Base-by-base conservation (phyloP, 2,113 vertebrate genomes). In the Kryptolebias marmoratus region DNA sequence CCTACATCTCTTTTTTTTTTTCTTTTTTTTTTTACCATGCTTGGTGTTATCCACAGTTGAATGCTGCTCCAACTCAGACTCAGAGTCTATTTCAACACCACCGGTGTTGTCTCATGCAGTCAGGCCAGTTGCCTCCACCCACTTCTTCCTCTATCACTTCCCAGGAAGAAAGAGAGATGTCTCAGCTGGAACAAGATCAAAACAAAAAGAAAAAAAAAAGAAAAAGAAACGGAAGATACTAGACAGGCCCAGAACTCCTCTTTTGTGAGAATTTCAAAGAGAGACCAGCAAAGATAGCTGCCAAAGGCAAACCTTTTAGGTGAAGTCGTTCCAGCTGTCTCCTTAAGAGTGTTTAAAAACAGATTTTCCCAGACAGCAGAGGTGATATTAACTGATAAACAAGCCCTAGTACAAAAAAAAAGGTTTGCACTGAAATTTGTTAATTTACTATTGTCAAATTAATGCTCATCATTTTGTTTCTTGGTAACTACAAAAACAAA, bases 51-150 rank as follows among this genome's bases (percentile, higher is more conserved):
- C 66, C 78, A 63, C 59, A 81, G 22, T 47, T 28, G 57, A 80
- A 75, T 16, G 53, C 88, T 92, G 93, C 70, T 68, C 72, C 81
- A 53, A 56, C 77, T 92, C 90, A 91, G 85, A 71, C 80, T 28
- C 65, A 50, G 48, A 50, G 5, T 50, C 15, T 50, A 44, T 92
- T 90, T 93, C 91, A 90, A 76, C 93, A 79, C 89, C 71, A 30
- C 7, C 11, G 54, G 72, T 74, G 45, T 76, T 63, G 70, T 80
- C 75, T 84, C 69, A n/a, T 66, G 55, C 54, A 47, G 30, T 52
- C 42, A 47, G 64, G 53, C 58, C 52, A 45, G 57, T 68, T 44
- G 49, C 57, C 36, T 75, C 82, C 80, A 55, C 77, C 76, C 80
- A 76, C 83, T 57, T 60, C 64, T 62, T 64, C 79, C 65, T 55